Percentiles rank a stretch among this genome's conserved stretches.
Evolutionary conservation across 2,888 invertebrate genomes (phyloP).

Genomic region (Junonia oenone): DNA sequence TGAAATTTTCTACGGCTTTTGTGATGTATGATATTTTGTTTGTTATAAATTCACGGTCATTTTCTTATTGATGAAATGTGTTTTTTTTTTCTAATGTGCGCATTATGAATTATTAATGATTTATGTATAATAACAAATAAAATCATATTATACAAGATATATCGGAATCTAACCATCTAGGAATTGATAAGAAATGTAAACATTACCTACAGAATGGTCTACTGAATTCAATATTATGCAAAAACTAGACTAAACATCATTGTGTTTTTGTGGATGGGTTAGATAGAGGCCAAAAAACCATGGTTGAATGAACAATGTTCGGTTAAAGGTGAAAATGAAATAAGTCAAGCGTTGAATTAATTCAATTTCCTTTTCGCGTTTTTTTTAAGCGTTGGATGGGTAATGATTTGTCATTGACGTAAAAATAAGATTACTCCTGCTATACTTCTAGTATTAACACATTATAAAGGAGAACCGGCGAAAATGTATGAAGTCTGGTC

Average conservation of each 20-base stretch:
- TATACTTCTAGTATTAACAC: not conserved
- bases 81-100: too few relatives aligned
- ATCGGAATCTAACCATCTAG: too few relatives aligned
- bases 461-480: too few relatives aligned
- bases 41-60: too few relatives aligned
- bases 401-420: not conserved
- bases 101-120: too few relatives aligned
- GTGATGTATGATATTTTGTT: too few relatives aligned
- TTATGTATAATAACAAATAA: too few relatives aligned
- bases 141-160: not conserved
- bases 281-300: conserved; percentile 4
- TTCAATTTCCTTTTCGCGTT: conserved; percentile 11
- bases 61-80: too few relatives aligned
- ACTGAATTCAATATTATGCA: not conserved
- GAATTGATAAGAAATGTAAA: not conserved
- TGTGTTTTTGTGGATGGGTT: conserved; percentile 10
- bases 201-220: not conserved
- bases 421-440: not conserved
- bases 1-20: too few relatives aligned
- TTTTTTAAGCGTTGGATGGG: not conserved
- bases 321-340: conserved; percentile 32
- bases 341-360: conserved; percentile 26
- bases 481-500: too few relatives aligned
- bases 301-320: conserved; percentile 23
- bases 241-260: conserved; percentile 1